Evolutionary conservation across 2,888 invertebrate genomes (phyloP), one percentile per base, ranked within the genome.

Genomic region (Cosmia trapezina): DNA sequence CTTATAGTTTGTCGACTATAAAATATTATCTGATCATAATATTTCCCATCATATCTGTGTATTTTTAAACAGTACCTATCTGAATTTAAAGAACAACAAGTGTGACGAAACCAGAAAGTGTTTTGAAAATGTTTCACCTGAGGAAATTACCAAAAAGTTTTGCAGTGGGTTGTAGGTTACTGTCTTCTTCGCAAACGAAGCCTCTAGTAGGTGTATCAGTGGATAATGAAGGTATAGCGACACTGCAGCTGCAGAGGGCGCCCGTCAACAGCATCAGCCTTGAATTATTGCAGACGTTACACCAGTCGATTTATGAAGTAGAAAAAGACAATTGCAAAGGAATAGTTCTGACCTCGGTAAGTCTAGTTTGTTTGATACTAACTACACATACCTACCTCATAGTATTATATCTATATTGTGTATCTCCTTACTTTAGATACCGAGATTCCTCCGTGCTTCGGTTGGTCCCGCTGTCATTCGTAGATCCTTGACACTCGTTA

Each of bases 221-320:
- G 22, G 88, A 97, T 81, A 95, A 96, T 61, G 96, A 97, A 84
- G 98, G 98, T 8, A 94, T 98, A 63, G 97, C 97, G 12, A 96
- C 96, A 0, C 92, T 98, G 61, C 97, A 97, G 0, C 94, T 98
- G 96, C 97, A 97, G 84, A 96, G 97, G 65, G 93, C 97, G n/a
- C 98, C 98, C 5, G 98, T 98, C 0, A 98, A 98, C 91, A 96
- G 97, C 64, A 93, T 98, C 5, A 98, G 97, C 88, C 91, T 97
- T 60, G 97, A 98, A 65, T 89, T 98, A n/a, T 85, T 98, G 19
- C 94, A 94, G 45, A 97, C 97, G 64, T 87, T 98, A 2, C 94
- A 92, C 7, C 92, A 94, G 59, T 93, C 97, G 0, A 89, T 98
- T 4, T 95, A 96, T 61, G 94, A 97, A 78, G 92, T 97, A 5